Evolutionary conservation across 2,797 vertebrate genomes (phyloP).

Genomic region (Bufotes viridis): DNA sequence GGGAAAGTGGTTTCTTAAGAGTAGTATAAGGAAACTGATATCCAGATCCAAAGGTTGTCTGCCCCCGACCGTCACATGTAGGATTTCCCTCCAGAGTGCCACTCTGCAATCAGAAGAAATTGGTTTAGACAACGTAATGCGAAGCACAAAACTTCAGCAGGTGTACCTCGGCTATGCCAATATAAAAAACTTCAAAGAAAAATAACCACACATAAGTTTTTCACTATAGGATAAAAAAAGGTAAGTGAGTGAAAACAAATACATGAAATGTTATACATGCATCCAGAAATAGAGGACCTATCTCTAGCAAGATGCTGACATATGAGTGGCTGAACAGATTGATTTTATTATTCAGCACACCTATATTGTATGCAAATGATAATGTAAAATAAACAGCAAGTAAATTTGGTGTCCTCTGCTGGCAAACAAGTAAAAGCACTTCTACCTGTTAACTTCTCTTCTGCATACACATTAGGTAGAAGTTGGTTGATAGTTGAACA

Average conservation of each 20-base stretch:
- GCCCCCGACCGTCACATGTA: conserved; percentile 75
- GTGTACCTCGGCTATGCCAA: background rate
- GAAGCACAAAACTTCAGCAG: background rate
- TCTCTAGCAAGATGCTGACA: conserved; percentile 1
- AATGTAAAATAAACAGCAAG: background rate
- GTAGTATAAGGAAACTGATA: conserved; percentile 81
- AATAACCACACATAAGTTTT: background rate
- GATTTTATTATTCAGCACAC: conserved; percentile 33
- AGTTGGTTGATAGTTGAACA: no score
- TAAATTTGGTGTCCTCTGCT: background rate
- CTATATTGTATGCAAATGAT: background rate
- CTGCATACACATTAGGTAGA: no score
- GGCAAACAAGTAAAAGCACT: background rate
- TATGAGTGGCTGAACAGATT: conserved; percentile 38
- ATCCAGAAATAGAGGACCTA: conserved; percentile 27
- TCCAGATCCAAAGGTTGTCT: conserved; percentile 64
- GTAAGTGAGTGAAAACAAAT: conserved; percentile 18
- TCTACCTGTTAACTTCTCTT: background rate
- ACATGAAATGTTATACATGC: background rate
- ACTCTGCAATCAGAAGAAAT: conserved; percentile 68
- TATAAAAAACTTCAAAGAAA: background rate
- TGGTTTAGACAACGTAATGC: background rate
- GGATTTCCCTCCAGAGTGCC: conserved; percentile 76
- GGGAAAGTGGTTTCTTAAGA: conserved; percentile 79
- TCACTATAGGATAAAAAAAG: background rate